phyloP scores from a whole-genome alignment of 1,140 invertebrate genomes.

The Drosophila murphyi region DNA sequence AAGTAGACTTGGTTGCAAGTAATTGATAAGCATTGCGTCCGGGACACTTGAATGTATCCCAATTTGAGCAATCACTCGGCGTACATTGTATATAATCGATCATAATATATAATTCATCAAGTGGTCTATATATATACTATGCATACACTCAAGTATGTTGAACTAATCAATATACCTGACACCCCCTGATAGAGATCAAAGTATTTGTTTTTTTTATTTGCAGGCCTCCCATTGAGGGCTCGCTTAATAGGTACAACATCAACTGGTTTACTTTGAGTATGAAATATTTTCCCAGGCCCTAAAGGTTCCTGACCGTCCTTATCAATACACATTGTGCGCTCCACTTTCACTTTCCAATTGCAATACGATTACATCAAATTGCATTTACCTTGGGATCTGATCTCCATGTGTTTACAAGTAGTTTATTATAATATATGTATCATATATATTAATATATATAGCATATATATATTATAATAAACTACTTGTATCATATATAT shows the following conservation, averaged over 20 bases:
- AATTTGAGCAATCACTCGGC: conserved; percentile 43
- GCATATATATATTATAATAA: too few species aligned
- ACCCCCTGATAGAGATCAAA: conserved; percentile 13
- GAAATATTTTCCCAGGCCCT: conserved; percentile 14
- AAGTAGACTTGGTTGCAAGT: conserved; percentile 18
- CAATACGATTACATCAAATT: conserved; percentile 25
- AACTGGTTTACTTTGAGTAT: conserved; percentile 4
- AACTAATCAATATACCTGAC: conserved; percentile 1
- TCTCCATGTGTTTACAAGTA: background rate
- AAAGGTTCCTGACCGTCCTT: conserved; percentile 17
- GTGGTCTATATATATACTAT: conserved; percentile 14
- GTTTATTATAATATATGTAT: background rate
- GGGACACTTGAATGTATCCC: conserved; percentile 47
- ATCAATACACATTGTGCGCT: conserved; percentile 24
- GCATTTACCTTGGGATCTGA: background rate
- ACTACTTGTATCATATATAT: too few species aligned
- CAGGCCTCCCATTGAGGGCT: conserved; percentile 16
- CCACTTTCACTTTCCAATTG: conserved; percentile 64
- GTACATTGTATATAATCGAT: conserved; percentile 19
- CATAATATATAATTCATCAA: conserved; percentile 14
- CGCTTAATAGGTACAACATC: background rate
- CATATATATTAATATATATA: background rate
- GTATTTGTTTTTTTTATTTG: background rate
- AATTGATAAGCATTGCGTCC: conserved; percentile 44
- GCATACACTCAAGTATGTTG: conserved; percentile 6